Evolutionary conservation across 2,888 invertebrate genomes (phyloP).

Genomic region (Melikaiella ostensackeni): DNA sequence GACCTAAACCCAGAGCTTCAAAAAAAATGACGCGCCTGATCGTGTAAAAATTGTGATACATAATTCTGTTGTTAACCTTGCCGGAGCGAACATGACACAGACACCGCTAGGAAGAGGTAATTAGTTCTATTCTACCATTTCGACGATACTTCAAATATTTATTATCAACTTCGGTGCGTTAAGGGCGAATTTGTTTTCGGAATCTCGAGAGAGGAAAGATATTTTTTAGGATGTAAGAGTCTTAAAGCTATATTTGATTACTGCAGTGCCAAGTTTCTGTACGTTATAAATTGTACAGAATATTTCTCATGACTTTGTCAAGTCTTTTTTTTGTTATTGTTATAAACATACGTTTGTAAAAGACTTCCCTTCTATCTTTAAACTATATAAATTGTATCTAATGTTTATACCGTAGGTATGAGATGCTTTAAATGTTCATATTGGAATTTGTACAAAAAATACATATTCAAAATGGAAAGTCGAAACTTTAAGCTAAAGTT

Average conservation of each 20-base stretch:
- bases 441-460: neutral
- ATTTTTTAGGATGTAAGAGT: slow-evolving; percentile 14
- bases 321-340: neutral
- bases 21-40: slow-evolving; percentile 33
- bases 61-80: slow-evolving; percentile 20
- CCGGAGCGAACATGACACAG: slow-evolving; percentile 35
- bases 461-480: slow-evolving; percentile 5
- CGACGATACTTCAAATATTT: slow-evolving; percentile 25
- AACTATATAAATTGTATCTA: neutral
- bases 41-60: slow-evolving; percentile 43
- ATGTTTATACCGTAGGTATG: slow-evolving; percentile 23
- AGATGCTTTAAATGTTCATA: neutral
- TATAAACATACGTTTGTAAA: neutral
- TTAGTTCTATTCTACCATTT: neutral
- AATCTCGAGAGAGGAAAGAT: slow-evolving; percentile 24
- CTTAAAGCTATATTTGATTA: neutral
- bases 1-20: slow-evolving; percentile 27
- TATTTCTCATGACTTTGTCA: slow-evolving; percentile 20
- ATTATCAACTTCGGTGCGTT: slow-evolving; percentile 13
- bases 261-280: slow-evolving; percentile 37
- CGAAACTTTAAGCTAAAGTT: slow-evolving; percentile 9
- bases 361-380: neutral
- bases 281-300: slow-evolving; percentile 10
- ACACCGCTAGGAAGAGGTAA: slow-evolving; percentile 12
- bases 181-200: slow-evolving; percentile 7